These are phyloP conservation scores for Loxodonta africana DNA, from an alignment of 2,113 vertebrate species.

Conservation along the genomic window DNA sequence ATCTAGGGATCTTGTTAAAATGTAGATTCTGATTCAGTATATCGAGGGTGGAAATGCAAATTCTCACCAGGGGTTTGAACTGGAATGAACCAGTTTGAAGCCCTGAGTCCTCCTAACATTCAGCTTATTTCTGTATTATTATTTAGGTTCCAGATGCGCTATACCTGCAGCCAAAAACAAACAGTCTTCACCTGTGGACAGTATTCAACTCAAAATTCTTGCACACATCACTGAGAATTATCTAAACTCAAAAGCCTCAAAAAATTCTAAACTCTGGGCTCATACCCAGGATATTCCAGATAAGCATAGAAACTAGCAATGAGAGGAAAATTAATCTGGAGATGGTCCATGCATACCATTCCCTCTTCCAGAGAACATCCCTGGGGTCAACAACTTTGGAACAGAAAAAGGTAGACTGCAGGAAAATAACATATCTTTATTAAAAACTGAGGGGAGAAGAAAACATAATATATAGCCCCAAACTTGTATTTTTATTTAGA, in stretches of 20 bases:
- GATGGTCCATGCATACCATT: background rate
- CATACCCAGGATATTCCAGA: conserved; percentile 12
- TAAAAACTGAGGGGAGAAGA: background rate
- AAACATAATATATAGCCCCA: background rate
- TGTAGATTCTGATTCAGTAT: too few relatives aligned
- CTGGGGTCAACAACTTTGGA: conserved; percentile 1
- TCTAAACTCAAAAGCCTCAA: conserved; percentile 27
- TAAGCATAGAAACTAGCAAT: background rate
- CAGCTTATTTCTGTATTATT: background rate
- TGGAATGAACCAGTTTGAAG: too few relatives aligned
- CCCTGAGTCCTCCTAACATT: background rate
- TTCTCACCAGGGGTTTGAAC: too few relatives aligned
- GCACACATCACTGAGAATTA: background rate
- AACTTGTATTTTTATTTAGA: conserved; percentile 21
- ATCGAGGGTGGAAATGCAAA: too few relatives aligned
- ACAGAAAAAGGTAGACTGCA: background rate
- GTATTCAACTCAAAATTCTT: conserved; percentile 46
- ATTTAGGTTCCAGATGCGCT: background rate
- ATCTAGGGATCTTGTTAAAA: too few relatives aligned
- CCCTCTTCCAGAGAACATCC: conserved; percentile 35
- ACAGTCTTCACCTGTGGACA: background rate
- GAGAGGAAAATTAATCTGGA: conserved; percentile 41
- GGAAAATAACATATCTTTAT: conserved; percentile 30
- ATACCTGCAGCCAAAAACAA: background rate
- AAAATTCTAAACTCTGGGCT: background rate